A percentile compares a stretch with the other conserved stretches of the same genome.
phyloP scores from a whole-genome alignment of 2,797 vertebrate species.

The Babyrousa celebensis region DNA sequence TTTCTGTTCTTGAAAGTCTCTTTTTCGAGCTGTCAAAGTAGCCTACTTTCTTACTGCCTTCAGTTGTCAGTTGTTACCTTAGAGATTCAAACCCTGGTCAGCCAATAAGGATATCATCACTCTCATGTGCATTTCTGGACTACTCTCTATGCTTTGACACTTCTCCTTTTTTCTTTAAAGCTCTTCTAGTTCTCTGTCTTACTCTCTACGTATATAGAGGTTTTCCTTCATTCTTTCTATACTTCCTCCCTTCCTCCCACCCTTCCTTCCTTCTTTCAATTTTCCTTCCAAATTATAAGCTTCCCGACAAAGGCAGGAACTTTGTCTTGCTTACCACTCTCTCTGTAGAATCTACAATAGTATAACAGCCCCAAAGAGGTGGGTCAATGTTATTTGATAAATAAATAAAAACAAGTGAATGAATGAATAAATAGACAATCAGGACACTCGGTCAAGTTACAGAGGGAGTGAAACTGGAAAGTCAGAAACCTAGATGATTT shows the following conservation, averaged over 20 bases:
- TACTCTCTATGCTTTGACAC: not conserved
- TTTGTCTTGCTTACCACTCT: not conserved
- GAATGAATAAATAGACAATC: not conserved
- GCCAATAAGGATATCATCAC: not conserved
- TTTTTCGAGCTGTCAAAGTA: not conserved
- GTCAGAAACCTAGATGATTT: not conserved
- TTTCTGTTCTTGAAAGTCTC: not conserved
- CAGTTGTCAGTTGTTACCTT: not conserved
- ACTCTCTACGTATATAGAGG: not conserved
- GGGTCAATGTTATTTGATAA: not conserved
- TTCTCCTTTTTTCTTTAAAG: not conserved
- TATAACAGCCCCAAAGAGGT: not conserved
- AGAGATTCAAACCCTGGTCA: not conserved
- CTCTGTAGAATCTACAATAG: not conserved
- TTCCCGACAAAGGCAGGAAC: not conserved
- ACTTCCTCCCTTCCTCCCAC: not conserved
- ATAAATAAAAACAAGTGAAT: not conserved
- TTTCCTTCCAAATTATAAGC: conserved; percentile 13
- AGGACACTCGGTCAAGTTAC: not conserved
- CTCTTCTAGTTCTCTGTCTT: not conserved
- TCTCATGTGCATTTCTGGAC: not conserved
- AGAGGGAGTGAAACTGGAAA: not conserved
- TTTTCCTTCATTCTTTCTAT: not conserved
- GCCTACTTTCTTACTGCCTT: not conserved
- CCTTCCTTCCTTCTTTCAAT: not conserved